These are phyloP conservation scores for Anthonomus grandis DNA, from an alignment of 1,140 invertebrate genomes.

Conservation along the genomic window DNA sequence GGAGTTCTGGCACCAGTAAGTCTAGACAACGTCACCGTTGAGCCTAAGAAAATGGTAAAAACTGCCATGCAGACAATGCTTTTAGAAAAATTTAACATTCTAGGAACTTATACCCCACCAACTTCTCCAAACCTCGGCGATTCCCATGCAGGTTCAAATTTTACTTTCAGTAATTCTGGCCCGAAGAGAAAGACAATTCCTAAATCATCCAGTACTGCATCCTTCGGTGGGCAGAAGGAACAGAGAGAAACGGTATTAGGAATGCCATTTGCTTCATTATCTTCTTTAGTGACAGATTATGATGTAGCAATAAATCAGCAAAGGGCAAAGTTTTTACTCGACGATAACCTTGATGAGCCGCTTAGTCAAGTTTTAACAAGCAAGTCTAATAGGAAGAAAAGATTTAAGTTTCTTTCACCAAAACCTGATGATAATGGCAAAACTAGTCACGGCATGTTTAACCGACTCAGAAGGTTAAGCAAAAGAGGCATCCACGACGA, in stretches of 20 bases:
- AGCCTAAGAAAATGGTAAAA: constrained; percentile 40
- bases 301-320: constrained; percentile 1
- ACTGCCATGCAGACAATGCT: constrained; percentile 48
- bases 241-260: constrained; percentile 37
- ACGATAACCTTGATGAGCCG: constrained; percentile 28
- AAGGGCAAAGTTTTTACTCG: constrained; percentile 25
- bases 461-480: constrained; percentile 7
- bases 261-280: constrained; percentile 30
- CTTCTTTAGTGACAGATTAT: constrained; percentile 16
- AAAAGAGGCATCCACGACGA: constrained; percentile 9
- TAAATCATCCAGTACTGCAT: constrained; percentile 28
- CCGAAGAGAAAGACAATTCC: constrained; percentile 4
- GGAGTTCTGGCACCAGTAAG: constrained; percentile 29
- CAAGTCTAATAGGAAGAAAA: constrained; percentile 6
- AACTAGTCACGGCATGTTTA: constrained; percentile 5
- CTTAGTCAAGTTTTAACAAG: constrained; percentile 9
- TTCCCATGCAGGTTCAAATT: neutral
- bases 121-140: constrained; percentile 31
- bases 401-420: constrained; percentile 14
- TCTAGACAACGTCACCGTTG: constrained; percentile 27
- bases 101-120: constrained; percentile 42
- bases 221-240: constrained; percentile 26
- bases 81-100: constrained; percentile 45
- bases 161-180: constrained; percentile 10
- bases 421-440: constrained; percentile 6